Evolutionary conservation across 2,113 vertebrate genomes (phyloP).

Genomic region (Seriola rivoliana): DNA sequence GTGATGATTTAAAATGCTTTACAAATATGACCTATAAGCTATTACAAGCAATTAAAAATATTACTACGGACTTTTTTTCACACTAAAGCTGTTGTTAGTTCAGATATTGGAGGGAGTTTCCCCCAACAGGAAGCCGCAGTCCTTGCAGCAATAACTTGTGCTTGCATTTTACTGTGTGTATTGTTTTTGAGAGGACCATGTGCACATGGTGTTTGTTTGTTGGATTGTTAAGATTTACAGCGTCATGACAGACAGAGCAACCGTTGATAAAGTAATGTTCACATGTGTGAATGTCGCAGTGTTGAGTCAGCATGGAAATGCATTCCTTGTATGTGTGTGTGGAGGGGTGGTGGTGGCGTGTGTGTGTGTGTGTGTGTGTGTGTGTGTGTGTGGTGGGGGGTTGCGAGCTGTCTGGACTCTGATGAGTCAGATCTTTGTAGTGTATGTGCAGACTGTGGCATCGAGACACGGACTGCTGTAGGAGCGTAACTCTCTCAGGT

Average conservation of each 20-base stretch:
- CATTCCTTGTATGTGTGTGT: background rate
- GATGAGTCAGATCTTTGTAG: constrained; percentile 74
- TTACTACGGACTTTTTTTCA: background rate
- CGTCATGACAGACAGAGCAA: background rate
- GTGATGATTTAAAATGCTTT: background rate
- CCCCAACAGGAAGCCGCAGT: constrained; percentile 23
- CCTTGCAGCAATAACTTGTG: background rate
- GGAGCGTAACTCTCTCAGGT: background rate
- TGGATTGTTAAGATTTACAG: background rate
- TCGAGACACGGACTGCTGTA: constrained; percentile 15
- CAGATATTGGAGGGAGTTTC: background rate
- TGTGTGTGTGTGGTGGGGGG: constrained; percentile 17
- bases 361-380: constrained; percentile 12
- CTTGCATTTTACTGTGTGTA: background rate
- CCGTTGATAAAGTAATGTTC: constrained; percentile 35
- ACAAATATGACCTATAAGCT: background rate
- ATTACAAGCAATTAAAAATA: background rate
- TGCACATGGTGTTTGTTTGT: background rate
- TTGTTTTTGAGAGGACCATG: background rate
- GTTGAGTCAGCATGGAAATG: constrained; percentile 58
- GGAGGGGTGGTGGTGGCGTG: constrained; percentile 1
- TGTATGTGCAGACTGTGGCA: constrained; percentile 53
- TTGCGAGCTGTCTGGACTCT: constrained; percentile 64
- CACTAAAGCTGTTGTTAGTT: background rate
- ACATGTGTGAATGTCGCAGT: constrained; percentile 46